These are phyloP conservation scores for Brachyhypopomus gauderio DNA, from an alignment of 2,113 vertebrate species.

Conservation along the genomic window DNA sequence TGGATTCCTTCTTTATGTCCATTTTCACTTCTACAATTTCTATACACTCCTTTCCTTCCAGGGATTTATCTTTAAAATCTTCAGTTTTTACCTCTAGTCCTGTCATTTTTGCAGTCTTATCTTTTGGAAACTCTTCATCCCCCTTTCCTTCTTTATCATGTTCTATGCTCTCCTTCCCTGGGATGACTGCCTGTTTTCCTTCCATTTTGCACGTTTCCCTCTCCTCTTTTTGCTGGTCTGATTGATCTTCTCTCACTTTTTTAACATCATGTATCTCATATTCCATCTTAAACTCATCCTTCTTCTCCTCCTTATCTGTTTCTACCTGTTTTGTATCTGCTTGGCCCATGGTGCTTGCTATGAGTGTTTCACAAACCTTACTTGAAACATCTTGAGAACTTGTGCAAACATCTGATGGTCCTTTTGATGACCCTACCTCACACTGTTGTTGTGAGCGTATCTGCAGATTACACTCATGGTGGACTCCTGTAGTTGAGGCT, in stretches of 20 bases:
- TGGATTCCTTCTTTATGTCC: constrained; percentile 46
- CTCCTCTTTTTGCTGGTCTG: constrained; percentile 17
- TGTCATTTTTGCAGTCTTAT: constrained; percentile 48
- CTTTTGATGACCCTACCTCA: constrained; percentile 69
- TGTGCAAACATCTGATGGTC: constrained; percentile 76
- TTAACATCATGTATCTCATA: constrained; percentile 32
- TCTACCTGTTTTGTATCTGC: constrained; percentile 48
- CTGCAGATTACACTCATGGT: constrained; percentile 53
- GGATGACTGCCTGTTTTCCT: neutral
- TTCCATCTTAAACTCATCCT: constrained; percentile 45
- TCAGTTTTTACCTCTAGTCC: constrained; percentile 7
- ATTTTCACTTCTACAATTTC: constrained; percentile 37
- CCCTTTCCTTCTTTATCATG: constrained; percentile 14
- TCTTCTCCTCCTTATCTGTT: constrained; percentile 38
- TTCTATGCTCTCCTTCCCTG: neutral
- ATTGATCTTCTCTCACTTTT: constrained; percentile 23
- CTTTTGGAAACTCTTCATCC: constrained; percentile 22
- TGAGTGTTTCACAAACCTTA: constrained; percentile 59
- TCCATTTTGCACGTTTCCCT: constrained; percentile 8
- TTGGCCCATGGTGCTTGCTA: constrained; percentile 52
- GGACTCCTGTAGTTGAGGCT: constrained; percentile 45
- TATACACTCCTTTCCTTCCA: constrained; percentile 48
- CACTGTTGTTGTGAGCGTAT: constrained; percentile 53
- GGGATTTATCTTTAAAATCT: constrained; percentile 48
- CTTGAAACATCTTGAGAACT: constrained; percentile 57